Evolutionary conservation across 2,113 vertebrate genomes (phyloP).

Genomic region (Centropus unirufus): DNA sequence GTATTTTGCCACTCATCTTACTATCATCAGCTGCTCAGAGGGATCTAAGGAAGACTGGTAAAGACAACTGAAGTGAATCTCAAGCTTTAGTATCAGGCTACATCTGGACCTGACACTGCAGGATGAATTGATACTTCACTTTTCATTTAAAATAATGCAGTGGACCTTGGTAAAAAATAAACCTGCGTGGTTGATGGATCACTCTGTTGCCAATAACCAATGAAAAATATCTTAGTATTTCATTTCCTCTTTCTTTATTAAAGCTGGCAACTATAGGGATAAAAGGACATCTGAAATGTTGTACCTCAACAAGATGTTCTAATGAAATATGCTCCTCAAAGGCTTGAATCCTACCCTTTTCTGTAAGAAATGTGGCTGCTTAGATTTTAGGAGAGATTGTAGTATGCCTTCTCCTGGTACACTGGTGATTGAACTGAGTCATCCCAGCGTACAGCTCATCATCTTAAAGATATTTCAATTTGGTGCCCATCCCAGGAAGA

Average conservation of each 20-base stretch:
- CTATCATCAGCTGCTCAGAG: neutral
- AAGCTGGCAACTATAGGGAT: neutral
- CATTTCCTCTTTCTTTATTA: neutral
- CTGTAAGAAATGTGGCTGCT: neutral
- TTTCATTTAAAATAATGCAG: slow-evolving; percentile 25
- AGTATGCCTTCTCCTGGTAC: neutral
- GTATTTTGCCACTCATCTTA: neutral
- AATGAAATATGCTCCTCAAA: neutral
- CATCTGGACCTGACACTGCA: neutral
- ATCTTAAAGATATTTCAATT: neutral
- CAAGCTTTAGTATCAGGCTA: neutral
- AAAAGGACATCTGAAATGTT: neutral
- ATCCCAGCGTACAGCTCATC: neutral
- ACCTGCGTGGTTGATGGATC: neutral
- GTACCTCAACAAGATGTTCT: neutral
- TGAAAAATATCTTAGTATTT: neutral
- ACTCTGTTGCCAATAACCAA: neutral
- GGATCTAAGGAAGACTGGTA: neutral
- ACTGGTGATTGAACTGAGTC: neutral
- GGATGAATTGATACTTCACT: neutral
- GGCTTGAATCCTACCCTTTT: neutral
- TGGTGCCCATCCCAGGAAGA: neutral
- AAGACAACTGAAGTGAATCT: neutral
- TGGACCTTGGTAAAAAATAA: neutral
- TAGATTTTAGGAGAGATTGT: neutral